These are phyloP conservation scores for Monoplex corrugatus DNA, from an alignment of 2,888 invertebrate genomes.

Conservation along the genomic window DNA sequence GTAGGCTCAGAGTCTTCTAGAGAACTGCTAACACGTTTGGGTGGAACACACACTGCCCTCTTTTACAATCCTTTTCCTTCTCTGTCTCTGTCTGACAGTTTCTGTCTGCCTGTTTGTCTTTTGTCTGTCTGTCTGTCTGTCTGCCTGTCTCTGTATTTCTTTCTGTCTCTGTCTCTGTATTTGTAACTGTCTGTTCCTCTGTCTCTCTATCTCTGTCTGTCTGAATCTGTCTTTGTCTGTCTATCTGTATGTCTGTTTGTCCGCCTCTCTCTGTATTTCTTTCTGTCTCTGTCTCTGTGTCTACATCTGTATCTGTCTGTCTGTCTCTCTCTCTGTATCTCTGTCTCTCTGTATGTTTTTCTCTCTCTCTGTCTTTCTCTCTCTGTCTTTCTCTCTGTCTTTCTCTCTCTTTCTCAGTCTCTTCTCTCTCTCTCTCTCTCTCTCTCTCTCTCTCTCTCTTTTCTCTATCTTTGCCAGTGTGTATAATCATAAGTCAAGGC, in stretches of 20 bases:
- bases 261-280: background rate
- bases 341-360: background rate
- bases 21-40: too few species aligned
- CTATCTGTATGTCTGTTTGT: background rate
- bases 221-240: background rate
- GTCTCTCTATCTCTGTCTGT: too few species aligned
- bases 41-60: too few species aligned
- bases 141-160: background rate
- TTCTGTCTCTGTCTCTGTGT: too few species aligned
- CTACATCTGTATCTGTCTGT: too few species aligned
- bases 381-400: background rate
- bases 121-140: too few species aligned
- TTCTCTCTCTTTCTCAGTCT: background rate
- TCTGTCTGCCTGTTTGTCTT: too few species aligned
- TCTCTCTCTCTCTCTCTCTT: background rate
- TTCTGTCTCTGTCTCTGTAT: background rate
- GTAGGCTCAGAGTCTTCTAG: too few species aligned
- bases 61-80: background rate
- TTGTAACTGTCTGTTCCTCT: background rate
- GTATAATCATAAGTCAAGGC: too few species aligned
- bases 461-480: too few species aligned
- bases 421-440: background rate
- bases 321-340: background rate
- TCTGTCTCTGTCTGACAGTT: constrained; percentile 11
- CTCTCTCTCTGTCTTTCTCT: background rate